These are phyloP conservation scores for Sinosuthora webbiana DNA, from an alignment of 2,113 vertebrate genomes.

Conservation along the genomic window DNA sequence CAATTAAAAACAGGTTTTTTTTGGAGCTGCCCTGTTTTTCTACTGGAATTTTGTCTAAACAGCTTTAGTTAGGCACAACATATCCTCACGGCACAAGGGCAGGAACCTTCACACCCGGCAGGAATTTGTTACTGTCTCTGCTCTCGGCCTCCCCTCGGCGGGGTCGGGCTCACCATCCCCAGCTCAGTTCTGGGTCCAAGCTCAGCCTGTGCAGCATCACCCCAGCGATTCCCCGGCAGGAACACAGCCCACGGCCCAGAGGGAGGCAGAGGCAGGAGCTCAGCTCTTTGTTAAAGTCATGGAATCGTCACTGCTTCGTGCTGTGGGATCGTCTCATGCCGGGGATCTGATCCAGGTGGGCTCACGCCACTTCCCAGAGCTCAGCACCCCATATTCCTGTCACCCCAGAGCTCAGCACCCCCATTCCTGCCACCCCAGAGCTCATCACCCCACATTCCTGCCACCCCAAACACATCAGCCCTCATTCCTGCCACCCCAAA, in stretches of 20 bases:
- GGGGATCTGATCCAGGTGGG: neutral
- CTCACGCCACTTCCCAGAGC: neutral
- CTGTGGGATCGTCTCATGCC: rapidly evolving
- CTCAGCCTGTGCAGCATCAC: rapidly evolving
- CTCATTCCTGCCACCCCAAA: neutral
- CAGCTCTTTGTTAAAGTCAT: neutral
- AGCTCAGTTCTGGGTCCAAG: neutral
- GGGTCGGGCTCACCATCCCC: too few relatives aligned
- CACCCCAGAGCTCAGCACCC: neutral
- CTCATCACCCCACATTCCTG: too few relatives aligned
- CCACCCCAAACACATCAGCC: too few relatives aligned
- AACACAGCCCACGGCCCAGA: neutral
- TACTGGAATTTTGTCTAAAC: neutral
- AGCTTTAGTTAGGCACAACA: constrained; percentile 47
- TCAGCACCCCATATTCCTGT: rapidly evolving
- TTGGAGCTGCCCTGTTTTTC: neutral
- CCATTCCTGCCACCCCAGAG: neutral
- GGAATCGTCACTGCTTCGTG: rapidly evolving
- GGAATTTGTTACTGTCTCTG: neutral
- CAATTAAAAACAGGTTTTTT: constrained; percentile 35
- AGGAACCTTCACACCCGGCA: neutral
- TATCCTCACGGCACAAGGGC: neutral
- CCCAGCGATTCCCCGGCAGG: neutral
- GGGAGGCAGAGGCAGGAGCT: neutral
- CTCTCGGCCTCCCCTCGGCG: too few relatives aligned